These are phyloP conservation scores for Cryptocheilus praepositus DNA, from an alignment of 2,888 invertebrate species.

Conservation along the genomic window DNA sequence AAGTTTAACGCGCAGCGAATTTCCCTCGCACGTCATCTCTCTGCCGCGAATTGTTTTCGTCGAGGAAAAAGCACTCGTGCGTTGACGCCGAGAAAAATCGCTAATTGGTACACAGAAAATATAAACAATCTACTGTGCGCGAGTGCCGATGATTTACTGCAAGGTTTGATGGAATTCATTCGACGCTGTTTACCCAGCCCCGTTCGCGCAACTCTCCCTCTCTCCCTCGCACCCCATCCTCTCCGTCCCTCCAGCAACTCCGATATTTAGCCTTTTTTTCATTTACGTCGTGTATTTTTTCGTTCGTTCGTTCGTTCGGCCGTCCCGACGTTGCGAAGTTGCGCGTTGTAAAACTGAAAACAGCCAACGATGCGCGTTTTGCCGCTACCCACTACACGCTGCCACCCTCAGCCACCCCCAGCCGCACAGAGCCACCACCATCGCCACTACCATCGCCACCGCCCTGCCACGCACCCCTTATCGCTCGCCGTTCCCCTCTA, in stretches of 20 bases:
- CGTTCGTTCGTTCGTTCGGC: slow-evolving; percentile 43
- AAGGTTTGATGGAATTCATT: slow-evolving; percentile 73
- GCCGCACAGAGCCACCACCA: slow-evolving; percentile 8
- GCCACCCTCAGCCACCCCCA: slow-evolving; percentile 12
- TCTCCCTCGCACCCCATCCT: slow-evolving; percentile 11
- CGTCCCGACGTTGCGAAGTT: slow-evolving; percentile 51
- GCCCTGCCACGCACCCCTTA: slow-evolving; percentile 33
- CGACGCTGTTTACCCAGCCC: slow-evolving; percentile 63
- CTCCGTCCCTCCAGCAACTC: slow-evolving; percentile 42
- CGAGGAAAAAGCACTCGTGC: slow-evolving; percentile 19
- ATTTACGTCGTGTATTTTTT: slow-evolving; percentile 50
- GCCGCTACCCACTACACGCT: slow-evolving; percentile 40
- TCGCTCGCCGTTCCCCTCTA: slow-evolving; percentile 26
- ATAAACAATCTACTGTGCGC: slow-evolving; percentile 62
- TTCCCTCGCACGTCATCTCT: not conserved
- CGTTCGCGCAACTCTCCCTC: slow-evolving; percentile 35
- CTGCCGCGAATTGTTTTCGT: slow-evolving; percentile 21
- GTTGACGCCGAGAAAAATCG: slow-evolving; percentile 45
- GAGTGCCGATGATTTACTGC: slow-evolving; percentile 71
- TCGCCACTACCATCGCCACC: slow-evolving; percentile 13
- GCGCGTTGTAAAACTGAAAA: slow-evolving; percentile 60
- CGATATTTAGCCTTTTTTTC: slow-evolving; percentile 63
- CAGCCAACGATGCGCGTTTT: slow-evolving; percentile 56
- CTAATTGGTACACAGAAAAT: slow-evolving; percentile 69
- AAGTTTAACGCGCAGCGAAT: not conserved